Evolutionary conservation across 2,113 vertebrate genomes (phyloP), one percentile per base, ranked within the genome.

Genomic region (Penelope pileata): DNA sequence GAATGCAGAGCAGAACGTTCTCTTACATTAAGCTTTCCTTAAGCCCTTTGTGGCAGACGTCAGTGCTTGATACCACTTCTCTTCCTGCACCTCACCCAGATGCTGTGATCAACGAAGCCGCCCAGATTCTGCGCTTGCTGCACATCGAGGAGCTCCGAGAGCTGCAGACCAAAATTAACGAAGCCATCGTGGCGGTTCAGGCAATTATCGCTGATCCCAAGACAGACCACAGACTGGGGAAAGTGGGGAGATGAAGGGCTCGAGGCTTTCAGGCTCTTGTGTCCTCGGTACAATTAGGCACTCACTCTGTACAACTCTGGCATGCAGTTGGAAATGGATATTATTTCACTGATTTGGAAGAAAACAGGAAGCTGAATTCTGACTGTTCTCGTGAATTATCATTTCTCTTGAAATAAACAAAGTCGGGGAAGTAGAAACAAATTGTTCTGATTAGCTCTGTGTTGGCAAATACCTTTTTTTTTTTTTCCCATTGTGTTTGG

Each of bases 201-300:
- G 99, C 99, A 16, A 99, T 99, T 87, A 99, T 99, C 23, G 99
- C 99, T 8, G 98, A 99, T 93, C 99, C 99, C 96, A 99, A 99
- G 97, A 99, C 99, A 30, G 99, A 99, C 97, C 98, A 99, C 98
- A 98, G 99, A 97, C 98, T 99, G 97, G 99, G 99, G 3, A 99
- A 99, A 94, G 99, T 99, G 4, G 99, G 99, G 88, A 99, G 99
- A 99, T 99, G 98, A 99, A 69, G 62, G 27, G 32, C 18, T 5
- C 7, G 51, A 58, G 62, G 78, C n/a, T 56, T 38, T 42, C 23
- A 82, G 60, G 32, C 36, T 92, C n/a, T 34, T 6, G 54, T 53
- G 88, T 85, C 3, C 72, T 94, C 62, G 91, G 94, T 56, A 83
- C 90, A 21, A 0, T 81, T 87, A 92, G 94, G 88, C 94, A 47